phyloP scores from a whole-genome alignment of 2,113 vertebrate genomes.

The Entomyzon cyanotis region DNA sequence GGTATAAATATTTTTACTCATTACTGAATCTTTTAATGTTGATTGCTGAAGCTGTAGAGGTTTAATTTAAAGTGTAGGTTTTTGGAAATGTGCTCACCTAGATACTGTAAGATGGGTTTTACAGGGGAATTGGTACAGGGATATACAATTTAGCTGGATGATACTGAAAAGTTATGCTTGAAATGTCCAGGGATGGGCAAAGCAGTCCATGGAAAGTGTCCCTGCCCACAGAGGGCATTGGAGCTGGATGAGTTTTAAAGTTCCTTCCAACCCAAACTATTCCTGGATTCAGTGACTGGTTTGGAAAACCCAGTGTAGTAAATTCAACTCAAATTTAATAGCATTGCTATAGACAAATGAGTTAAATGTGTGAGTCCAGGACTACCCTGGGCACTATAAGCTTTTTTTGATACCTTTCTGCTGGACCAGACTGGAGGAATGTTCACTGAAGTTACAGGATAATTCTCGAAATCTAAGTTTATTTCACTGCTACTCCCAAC shows the following conservation, averaged over 20 bases:
- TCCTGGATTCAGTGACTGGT: background rate
- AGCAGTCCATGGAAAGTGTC: rapidly evolving
- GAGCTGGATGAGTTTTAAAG: background rate
- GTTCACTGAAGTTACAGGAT: background rate
- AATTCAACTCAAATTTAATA: background rate
- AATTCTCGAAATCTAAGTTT: background rate
- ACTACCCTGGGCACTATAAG: background rate
- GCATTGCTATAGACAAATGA: background rate
- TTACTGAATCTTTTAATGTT: background rate
- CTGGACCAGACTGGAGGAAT: background rate
- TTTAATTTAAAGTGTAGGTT: background rate
- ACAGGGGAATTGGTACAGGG: background rate
- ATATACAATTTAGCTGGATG: background rate
- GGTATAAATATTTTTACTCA: background rate
- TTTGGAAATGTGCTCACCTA: background rate
- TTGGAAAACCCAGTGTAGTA: background rate
- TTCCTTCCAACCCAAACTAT: background rate
- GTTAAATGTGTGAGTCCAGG: background rate
- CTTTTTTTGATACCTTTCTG: background rate
- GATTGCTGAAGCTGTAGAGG: background rate
- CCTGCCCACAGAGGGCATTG: background rate
- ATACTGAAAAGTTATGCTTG: background rate
- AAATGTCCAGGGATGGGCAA: background rate
- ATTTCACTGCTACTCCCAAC: background rate
- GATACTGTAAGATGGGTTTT: background rate